Base-by-base conservation (phyloP, 2,113 vertebrate species). In the Aptenodytes patagonicus region DNA sequence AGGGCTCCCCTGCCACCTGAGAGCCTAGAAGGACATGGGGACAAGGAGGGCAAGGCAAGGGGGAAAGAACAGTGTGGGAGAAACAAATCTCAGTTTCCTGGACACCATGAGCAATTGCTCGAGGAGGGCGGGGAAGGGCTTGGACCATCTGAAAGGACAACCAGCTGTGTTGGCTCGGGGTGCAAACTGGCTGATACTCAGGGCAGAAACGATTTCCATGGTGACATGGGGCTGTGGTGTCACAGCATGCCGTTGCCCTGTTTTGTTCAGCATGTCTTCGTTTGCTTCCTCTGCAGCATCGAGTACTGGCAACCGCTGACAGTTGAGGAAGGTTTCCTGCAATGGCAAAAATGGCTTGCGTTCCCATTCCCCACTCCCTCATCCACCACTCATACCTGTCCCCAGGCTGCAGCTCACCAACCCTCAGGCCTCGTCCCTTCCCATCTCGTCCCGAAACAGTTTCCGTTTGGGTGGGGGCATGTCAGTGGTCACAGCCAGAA, bases 41-140 rank as follows among this genome's bases (percentile, higher is more conserved):
- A 80, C 70, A 85, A 62, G n/a, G 24, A 82, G 54, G 19, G 29
- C 47, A 95, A 78, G 29, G 75, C 77, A 68, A 79, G 17, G 62
- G 51, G 11, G 20, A 80, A 36, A 71, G 25, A 87, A 38, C 2
- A 22, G 25, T 51, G 18, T 42, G 26, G 29, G 36, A 87, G n/a
- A 85, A 94, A 72, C 17, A 81, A 82, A 89, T 57, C 34, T 68
- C 55, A 5, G 19, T 46, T 92, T 47, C 62, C 75, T 72, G 0
- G 4, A 77, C 1, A 0, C 55, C 46, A 8, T n/a, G 29, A 85
- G 49, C 44, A 83, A 11, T 14, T 17, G 9, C 38, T 78, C 3
- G 2, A 22, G 21, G 28, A 38, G 44, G 25, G 34, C 1, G 1
- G 10, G 3, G 24, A 25, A 25, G 17, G 20, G 40, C 8, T 51